Evolutionary conservation across 2,888 invertebrate genomes (phyloP).

Genomic region (Bibio marci): DNA sequence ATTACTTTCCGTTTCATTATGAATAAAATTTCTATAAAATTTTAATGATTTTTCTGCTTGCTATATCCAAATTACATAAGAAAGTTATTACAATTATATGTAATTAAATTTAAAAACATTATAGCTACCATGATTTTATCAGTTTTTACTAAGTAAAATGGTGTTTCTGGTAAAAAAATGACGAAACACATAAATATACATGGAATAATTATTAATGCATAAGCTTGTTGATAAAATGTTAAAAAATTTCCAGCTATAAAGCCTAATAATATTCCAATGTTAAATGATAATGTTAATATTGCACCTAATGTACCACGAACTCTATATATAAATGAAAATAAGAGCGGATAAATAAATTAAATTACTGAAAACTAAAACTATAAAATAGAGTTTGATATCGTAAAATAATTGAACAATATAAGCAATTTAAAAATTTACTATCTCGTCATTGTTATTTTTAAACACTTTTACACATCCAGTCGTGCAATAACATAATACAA

Average conservation of each 20-base stretch:
- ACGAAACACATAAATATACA: constrained; percentile 18
- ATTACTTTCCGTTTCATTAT: not conserved
- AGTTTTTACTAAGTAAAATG: constrained; percentile 18
- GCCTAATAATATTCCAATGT: constrained; percentile 20
- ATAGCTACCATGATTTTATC: constrained; percentile 10
- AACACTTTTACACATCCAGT: no score
- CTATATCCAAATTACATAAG: no score
- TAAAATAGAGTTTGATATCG: no score
- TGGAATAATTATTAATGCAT: constrained; percentile 15
- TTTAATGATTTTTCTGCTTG: not conserved
- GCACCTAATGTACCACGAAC: constrained; percentile 25
- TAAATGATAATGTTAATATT: constrained; percentile 20
- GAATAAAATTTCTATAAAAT: not conserved
- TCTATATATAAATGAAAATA: constrained; percentile 11
- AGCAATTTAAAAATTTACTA: no score
- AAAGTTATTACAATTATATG: not conserved
- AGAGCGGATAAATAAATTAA: not conserved
- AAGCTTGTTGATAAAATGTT: constrained; percentile 17
- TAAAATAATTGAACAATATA: no score
- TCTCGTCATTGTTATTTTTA: no score
- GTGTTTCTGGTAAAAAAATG: constrained; percentile 24
- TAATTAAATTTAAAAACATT: constrained; percentile 21
- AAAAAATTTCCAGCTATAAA: constrained; percentile 21
- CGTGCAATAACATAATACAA: no score
- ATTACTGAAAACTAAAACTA: no score